These are phyloP conservation scores for Spisula subtruncata DNA, from an alignment of 2,888 invertebrate genomes.

Conservation along the genomic window DNA sequence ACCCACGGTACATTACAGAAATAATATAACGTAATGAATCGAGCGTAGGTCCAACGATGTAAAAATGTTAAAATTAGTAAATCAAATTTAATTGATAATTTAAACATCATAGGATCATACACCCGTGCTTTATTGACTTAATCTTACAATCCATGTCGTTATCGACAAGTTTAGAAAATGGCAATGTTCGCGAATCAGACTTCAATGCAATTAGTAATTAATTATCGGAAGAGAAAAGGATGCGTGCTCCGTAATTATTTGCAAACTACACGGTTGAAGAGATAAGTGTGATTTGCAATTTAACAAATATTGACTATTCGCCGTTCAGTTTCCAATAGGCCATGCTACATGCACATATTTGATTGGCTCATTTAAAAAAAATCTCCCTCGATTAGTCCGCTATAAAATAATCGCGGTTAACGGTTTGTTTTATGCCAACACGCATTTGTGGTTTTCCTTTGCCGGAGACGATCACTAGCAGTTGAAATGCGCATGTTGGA, in stretches of 20 bases:
- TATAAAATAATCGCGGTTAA: conserved; percentile 52
- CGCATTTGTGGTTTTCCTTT: conserved; percentile 32
- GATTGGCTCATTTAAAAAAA: conserved; percentile 62
- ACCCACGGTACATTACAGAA: too few species aligned
- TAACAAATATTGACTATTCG: conserved; percentile 63
- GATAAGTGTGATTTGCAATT: conserved; percentile 47
- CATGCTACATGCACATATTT: conserved; percentile 39
- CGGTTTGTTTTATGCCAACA: conserved; percentile 30
- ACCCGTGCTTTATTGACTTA: not conserved
- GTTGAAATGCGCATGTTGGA: not conserved
- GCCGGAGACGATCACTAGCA: conserved; percentile 25
- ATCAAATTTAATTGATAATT: not conserved
- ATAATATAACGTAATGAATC: too few species aligned
- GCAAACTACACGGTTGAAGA: not conserved
- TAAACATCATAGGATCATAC: not conserved
- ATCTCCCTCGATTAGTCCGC: conserved; percentile 50
- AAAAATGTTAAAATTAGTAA: not conserved
- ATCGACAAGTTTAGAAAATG: conserved; percentile 7
- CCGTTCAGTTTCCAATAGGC: conserved; percentile 42
- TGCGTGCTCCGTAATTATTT: conserved; percentile 1
- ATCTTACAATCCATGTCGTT: not conserved
- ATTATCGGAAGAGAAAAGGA: conserved; percentile 15
- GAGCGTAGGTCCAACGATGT: too few species aligned
- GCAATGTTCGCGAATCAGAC: not conserved
- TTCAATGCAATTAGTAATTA: conserved; percentile 10